A percentile compares a stretch with the other conserved stretches of the same genome.
Evolutionary conservation across 1,140 invertebrate species (phyloP).

Genomic region (Elysia chlorotica): DNA sequence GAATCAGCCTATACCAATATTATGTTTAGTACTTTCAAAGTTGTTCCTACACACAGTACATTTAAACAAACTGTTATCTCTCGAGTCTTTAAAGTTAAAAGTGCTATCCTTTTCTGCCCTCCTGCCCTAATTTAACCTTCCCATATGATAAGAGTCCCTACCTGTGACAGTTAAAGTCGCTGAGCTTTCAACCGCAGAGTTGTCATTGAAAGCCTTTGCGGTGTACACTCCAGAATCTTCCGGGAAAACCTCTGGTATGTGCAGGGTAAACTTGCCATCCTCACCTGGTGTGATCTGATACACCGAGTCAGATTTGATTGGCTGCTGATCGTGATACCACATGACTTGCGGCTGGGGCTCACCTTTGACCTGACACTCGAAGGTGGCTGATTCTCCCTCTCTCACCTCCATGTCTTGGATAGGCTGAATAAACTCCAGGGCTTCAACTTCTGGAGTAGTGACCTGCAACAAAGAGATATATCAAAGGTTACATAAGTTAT

Average conservation of each 20-base stretch:
- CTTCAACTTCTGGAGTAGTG: too few relatives aligned
- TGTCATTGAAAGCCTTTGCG: slow-evolving; percentile 74
- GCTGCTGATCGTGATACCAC: slow-evolving; percentile 73
- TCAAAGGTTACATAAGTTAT: too few relatives aligned
- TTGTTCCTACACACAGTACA: too few relatives aligned
- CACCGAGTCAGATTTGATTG: slow-evolving; percentile 49
- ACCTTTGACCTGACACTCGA: slow-evolving; percentile 83
- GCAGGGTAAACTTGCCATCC: slow-evolving; percentile 48
- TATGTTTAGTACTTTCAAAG: too few relatives aligned
- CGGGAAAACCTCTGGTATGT: slow-evolving; percentile 54
- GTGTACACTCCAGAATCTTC: slow-evolving; percentile 59
- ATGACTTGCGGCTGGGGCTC: slow-evolving; percentile 44
- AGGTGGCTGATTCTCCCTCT: slow-evolving; percentile 89
- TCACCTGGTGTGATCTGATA: slow-evolving; percentile 46
- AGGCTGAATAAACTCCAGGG: slow-evolving; percentile 43
- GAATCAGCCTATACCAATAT: too few relatives aligned
- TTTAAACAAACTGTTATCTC: too few relatives aligned
- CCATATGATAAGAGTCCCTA: too few relatives aligned
- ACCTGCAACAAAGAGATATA: too few relatives aligned
- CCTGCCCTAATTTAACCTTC: too few relatives aligned
- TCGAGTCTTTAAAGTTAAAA: too few relatives aligned
- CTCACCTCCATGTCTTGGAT: slow-evolving; percentile 44
- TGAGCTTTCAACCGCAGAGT: slow-evolving; percentile 66
- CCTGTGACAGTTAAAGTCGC: slow-evolving; percentile 51
- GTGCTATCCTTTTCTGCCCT: too few relatives aligned